Percentiles rank a stretch among this genome's conserved stretches.
phyloP scores from a whole-genome alignment of 1,140 invertebrate genomes.

The Orchestia grillus region DNA sequence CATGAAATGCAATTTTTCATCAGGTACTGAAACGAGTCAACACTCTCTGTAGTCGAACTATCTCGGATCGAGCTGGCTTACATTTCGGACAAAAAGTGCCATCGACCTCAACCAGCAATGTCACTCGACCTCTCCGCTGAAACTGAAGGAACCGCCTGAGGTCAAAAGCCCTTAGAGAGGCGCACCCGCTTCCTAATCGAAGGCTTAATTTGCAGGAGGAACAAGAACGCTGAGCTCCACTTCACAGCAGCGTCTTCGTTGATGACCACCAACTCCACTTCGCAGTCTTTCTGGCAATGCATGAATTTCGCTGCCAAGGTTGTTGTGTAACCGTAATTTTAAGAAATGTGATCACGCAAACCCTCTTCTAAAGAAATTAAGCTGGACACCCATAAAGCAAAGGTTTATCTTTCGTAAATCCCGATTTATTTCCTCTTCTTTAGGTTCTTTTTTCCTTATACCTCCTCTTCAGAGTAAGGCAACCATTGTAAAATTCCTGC shows the following conservation, averaged over 20 bases:
- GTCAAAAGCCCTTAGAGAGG: constrained; percentile 3
- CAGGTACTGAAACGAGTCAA: no score
- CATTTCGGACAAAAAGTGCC: not conserved
- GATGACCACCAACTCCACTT: not conserved
- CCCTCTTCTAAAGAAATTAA: no score
- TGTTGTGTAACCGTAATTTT: no score
- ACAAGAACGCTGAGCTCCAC: not conserved
- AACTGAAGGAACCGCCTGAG: not conserved
- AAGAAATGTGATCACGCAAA: no score
- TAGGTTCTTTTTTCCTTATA: no score
- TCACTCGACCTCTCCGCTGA: not conserved
- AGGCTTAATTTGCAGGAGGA: constrained; percentile 12
- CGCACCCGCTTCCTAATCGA: constrained; percentile 10
- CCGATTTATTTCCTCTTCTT: no score
- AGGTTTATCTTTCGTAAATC: no score
- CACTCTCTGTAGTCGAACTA: not conserved
- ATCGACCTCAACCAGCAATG: not conserved
- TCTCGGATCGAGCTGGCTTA: not conserved
- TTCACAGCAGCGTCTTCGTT: not conserved
- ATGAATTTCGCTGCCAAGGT: no score
- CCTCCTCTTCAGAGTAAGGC: no score
- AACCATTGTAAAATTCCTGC: no score
- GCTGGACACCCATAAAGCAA: no score
- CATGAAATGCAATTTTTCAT: not conserved
- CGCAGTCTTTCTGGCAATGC: no score